These are phyloP conservation scores for Formica aserva DNA, from an alignment of 2,888 invertebrate species.

Conservation along the genomic window DNA sequence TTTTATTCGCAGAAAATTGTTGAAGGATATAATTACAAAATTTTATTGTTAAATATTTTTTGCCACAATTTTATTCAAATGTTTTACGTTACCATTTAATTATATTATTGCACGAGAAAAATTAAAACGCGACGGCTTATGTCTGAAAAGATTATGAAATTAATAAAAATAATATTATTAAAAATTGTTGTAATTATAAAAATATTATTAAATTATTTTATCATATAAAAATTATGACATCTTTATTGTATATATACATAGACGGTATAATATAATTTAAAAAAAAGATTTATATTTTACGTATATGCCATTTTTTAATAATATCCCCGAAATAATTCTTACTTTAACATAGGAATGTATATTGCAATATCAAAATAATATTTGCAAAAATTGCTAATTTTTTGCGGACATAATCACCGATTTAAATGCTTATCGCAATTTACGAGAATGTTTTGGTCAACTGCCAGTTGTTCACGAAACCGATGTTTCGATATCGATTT, in stretches of 20 bases:
- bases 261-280: background rate
- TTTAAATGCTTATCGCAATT: background rate
- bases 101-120: background rate
- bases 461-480: slow-evolving; percentile 62
- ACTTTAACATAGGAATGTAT: background rate
- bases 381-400: background rate
- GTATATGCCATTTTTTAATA: background rate
- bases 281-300: background rate
- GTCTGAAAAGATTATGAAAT: background rate
- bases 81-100: background rate
- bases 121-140: background rate
- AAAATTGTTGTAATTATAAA: too few relatives aligned
- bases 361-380: background rate
- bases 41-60: background rate
- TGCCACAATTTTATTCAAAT: background rate
- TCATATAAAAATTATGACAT: background rate
- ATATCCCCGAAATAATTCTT: background rate
- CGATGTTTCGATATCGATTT: slow-evolving; percentile 40
- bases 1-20: background rate
- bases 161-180: too few relatives aligned
- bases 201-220: background rate
- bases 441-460: slow-evolving; percentile 46
- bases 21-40: background rate
- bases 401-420: background rate
- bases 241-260: background rate